Conservation (phyloP, 2,797 vertebrate genomes). For the Smutsia temminckii region DNA sequence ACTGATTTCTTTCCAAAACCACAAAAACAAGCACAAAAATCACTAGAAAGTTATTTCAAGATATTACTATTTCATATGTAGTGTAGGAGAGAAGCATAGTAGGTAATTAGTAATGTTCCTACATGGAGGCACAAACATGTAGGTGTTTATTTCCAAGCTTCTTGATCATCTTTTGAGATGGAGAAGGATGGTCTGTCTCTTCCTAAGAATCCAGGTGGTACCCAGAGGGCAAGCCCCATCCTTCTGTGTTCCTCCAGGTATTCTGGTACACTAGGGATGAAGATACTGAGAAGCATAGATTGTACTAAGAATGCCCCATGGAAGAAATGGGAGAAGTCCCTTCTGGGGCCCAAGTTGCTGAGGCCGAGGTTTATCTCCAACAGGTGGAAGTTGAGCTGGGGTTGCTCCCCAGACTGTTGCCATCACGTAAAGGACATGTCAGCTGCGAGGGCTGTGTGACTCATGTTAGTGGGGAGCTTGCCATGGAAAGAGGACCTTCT, state of each 20-base stretch:
- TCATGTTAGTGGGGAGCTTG: not conserved
- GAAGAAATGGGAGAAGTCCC: accelerated
- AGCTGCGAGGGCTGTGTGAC: too few relatives aligned
- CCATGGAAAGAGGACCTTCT: not conserved
- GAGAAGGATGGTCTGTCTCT: not conserved
- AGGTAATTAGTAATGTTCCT: not conserved
- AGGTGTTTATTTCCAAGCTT: not conserved
- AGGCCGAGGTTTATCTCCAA: not conserved
- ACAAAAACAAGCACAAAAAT: not conserved
- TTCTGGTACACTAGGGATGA: not conserved
- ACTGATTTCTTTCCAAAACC: not conserved
- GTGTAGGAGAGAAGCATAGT: not conserved
- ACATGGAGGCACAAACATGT: not conserved
- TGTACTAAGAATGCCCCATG: not conserved
- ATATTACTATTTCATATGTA: not conserved
- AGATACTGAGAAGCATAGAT: not conserved
- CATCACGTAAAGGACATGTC: not conserved
- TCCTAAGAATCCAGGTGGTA: not conserved
- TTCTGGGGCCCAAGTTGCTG: not conserved
- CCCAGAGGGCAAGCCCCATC: not conserved
- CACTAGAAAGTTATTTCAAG: not conserved
- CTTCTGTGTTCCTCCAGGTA: not conserved
- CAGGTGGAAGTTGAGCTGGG: not conserved
- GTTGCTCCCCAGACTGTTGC: not conserved
- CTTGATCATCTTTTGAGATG: not conserved